Conservation (phyloP, 2,113 vertebrate species). For the Malurus alboscapulatus region DNA sequence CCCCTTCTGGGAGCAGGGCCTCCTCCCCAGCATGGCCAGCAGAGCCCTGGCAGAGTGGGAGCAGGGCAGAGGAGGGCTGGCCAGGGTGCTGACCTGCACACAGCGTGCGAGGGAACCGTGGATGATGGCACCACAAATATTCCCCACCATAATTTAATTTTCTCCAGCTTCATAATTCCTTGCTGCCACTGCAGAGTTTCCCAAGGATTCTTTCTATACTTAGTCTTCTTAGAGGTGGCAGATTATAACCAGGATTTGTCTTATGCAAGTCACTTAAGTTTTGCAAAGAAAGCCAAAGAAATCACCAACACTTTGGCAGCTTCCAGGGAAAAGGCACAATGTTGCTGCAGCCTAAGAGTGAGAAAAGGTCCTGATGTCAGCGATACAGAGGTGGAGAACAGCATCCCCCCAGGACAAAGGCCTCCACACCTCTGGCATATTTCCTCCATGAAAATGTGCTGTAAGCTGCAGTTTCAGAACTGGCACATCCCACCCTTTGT, state of each 20-base stretch:
- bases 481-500: not conserved
- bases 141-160: not conserved
- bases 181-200: not conserved
- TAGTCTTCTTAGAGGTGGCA: not conserved
- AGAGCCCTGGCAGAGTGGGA: not conserved
- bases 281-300: not conserved
- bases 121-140: not conserved
- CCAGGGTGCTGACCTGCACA: not conserved
- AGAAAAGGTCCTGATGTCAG: not conserved
- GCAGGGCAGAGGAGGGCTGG: not conserved
- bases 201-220: not conserved
- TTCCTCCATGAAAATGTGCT: not conserved
- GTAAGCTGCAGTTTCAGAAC: not conserved
- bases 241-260: not conserved
- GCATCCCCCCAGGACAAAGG: not conserved
- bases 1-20: too few species aligned
- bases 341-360: not conserved
- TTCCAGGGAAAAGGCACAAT: not conserved
- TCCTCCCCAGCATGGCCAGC: not conserved
- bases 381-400: not conserved
- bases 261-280: not conserved
- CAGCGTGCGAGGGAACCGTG: fast-evolving
- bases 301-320: not conserved
- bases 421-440: not conserved
- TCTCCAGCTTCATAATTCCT: not conserved